Percentiles rank a stretch among this genome's conserved stretches.
Conservation (phyloP, 2,113 vertebrate species). For the Tragelaphus imberbis region DNA sequence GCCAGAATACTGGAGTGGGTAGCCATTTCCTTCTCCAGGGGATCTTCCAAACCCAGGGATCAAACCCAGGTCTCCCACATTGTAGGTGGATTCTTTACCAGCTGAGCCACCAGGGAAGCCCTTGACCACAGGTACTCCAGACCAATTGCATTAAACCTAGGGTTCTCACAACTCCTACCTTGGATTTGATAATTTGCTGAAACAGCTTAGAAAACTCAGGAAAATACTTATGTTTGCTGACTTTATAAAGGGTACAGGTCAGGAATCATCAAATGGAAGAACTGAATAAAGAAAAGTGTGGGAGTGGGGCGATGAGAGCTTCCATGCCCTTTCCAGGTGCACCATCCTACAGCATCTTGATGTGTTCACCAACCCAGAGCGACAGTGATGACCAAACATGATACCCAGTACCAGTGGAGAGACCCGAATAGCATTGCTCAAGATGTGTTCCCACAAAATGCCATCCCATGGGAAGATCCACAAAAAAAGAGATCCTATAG, state of each 20-base stretch:
- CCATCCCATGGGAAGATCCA: not conserved
- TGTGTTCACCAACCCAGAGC: not conserved
- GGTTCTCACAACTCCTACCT: not conserved
- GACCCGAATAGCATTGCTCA: not conserved
- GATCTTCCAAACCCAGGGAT: not conserved
- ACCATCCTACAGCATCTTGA: not conserved
- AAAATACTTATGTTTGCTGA: not conserved
- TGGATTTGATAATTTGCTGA: not conserved
- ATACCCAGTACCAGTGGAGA: not conserved
- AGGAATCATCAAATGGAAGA: not conserved
- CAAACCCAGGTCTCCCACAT: not conserved
- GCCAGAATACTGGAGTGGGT: not conserved
- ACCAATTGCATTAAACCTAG: not conserved
- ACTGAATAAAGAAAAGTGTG: not conserved
- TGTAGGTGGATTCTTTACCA: not conserved
- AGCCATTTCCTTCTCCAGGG: not conserved
- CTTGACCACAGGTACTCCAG: not conserved
- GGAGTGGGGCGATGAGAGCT: accelerated
- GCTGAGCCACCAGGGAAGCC: not conserved
- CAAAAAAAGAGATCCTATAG: not conserved
- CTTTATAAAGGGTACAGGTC: not conserved
- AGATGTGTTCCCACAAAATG: not conserved
- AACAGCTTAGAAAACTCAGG: not conserved
- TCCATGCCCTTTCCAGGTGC: not conserved
- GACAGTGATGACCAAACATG: not conserved